Evolutionary conservation across 2,113 vertebrate genomes (phyloP).

Genomic region (Phocoena sinus): DNA sequence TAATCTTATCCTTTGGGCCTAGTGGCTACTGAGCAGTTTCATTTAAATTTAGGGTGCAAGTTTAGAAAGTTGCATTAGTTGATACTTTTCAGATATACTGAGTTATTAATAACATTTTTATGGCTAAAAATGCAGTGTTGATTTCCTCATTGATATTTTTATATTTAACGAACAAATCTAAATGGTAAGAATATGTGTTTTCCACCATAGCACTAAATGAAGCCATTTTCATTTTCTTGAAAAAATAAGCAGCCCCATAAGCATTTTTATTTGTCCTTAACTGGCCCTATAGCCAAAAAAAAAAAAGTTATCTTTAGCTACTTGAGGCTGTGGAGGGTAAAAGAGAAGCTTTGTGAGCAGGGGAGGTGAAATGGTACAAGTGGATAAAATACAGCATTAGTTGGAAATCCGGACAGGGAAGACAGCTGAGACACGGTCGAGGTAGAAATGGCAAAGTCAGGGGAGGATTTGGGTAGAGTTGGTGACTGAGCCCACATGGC

Average conservation of each 20-base stretch:
- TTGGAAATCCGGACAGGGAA: background rate
- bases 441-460: background rate
- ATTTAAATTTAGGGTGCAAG: background rate
- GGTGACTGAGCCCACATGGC: fast-evolving
- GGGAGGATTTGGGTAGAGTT: background rate
- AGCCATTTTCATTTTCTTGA: slow-evolving; percentile 24
- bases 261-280: slow-evolving; percentile 25
- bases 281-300: background rate
- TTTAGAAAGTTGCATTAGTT: slow-evolving; percentile 35
- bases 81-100: background rate
- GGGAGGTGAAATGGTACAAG: background rate
- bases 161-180: slow-evolving; percentile 13
- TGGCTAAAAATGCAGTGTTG: slow-evolving; percentile 32
- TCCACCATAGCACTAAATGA: background rate
- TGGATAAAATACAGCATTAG: background rate
- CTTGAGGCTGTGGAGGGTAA: background rate
- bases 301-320: background rate
- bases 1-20: background rate
- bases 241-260: background rate
- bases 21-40: background rate
- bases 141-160: slow-evolving; percentile 44
- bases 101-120: slow-evolving; percentile 44
- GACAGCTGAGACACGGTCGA: fast-evolving
- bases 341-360: background rate
- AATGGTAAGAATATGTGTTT: slow-evolving; percentile 39